These are phyloP conservation scores for Orchesellides sinensis DNA, from an alignment of 2,888 invertebrate genomes.

Conservation along the genomic window DNA sequence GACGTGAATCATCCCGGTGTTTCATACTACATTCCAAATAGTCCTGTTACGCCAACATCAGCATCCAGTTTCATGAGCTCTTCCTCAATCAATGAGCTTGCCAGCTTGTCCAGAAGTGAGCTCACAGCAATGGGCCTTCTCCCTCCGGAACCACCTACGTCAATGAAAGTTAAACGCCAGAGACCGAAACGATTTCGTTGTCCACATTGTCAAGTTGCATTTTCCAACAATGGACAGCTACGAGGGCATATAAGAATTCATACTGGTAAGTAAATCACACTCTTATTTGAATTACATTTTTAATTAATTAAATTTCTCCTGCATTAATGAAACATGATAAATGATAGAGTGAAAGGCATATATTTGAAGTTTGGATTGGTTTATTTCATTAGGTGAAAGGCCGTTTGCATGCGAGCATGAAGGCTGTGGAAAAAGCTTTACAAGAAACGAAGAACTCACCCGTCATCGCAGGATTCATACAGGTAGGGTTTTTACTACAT, in stretches of 20 bases:
- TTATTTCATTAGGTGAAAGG: constrained; percentile 83
- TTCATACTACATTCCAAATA: constrained; percentile 38
- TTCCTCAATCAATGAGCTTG: constrained; percentile 72
- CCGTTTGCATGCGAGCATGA: constrained; percentile 92
- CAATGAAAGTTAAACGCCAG: constrained; percentile 75
- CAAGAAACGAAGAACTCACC: constrained; percentile 93
- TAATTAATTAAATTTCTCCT: no score
- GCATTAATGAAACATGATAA: no score
- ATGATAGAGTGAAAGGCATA: no score
- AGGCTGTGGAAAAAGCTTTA: constrained; percentile 92
- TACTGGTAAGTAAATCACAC: constrained; percentile 81
- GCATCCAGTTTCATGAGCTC: constrained; percentile 59
- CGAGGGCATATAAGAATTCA: constrained; percentile 95
- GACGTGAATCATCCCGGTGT: constrained; percentile 6
- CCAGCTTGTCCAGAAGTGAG: constrained; percentile 71
- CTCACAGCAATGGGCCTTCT: constrained; percentile 73
- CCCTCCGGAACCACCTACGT: constrained; percentile 66
- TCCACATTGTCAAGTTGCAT: constrained; percentile 90
- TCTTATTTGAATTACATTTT: background rate
- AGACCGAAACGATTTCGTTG: constrained; percentile 77
- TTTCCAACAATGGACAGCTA: constrained; percentile 95
- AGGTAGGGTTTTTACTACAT: constrained; percentile 76
- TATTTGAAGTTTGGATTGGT: no score
- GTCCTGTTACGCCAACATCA: constrained; percentile 35
- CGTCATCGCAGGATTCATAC: constrained; percentile 94